phyloP scores from a whole-genome alignment of 2,113 vertebrate species.

The Sorex araneus region DNA sequence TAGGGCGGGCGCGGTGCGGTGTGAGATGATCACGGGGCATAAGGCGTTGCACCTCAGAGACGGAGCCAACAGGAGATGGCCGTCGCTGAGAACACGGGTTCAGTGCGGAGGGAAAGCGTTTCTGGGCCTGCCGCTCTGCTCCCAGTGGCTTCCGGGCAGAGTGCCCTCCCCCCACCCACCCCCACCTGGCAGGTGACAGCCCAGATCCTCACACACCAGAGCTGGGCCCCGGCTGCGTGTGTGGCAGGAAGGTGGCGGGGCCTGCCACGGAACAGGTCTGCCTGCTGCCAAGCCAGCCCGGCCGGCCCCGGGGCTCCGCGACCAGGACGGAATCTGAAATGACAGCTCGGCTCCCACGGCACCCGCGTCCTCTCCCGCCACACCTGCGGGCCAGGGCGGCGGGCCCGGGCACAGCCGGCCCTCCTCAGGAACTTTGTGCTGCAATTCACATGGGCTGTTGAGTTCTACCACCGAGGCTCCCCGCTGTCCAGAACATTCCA shows the following conservation, averaged over 20 bases:
- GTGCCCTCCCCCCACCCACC: background rate
- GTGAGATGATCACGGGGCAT: background rate
- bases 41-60: background rate
- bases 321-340: too few relatives aligned
- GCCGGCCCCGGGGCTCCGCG: background rate
- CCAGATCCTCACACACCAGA: background rate
- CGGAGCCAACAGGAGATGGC: background rate
- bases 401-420: too few relatives aligned
- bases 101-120: background rate
- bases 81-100: background rate
- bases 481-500: slow-evolving; percentile 27
- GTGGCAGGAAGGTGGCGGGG: too few relatives aligned
- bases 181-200: background rate
- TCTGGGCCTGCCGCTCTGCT: background rate
- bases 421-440: background rate
- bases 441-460: background rate
- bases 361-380: too few relatives aligned
- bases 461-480: background rate
- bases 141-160: background rate
- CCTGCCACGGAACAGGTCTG: too few relatives aligned
- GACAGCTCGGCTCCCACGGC: too few relatives aligned
- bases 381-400: too few relatives aligned
- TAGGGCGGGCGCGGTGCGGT: background rate
- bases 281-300: slow-evolving; percentile 12
- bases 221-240: background rate